Evolutionary conservation across 2,888 invertebrate genomes (phyloP).

Genomic region (Apoda limacodes): DNA sequence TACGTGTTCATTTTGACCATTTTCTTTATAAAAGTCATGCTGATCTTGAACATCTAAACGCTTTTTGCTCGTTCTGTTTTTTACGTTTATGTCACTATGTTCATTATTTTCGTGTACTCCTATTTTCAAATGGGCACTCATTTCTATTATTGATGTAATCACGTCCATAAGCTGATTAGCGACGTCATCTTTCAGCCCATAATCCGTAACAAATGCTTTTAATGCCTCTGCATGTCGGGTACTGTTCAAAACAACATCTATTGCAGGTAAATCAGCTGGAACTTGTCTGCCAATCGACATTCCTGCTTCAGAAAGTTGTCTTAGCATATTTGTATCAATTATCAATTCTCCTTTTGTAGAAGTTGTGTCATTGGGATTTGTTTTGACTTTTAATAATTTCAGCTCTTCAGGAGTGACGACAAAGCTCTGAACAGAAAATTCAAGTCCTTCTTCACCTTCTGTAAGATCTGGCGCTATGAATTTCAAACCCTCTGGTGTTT

Average conservation of each 20-base stretch:
- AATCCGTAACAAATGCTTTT: conserved; percentile 60
- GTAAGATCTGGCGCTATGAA: conserved; percentile 77
- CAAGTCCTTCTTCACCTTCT: conserved; percentile 74
- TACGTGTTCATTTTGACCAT: conserved; percentile 56
- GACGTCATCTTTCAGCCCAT: conserved; percentile 62
- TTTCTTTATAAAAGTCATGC: conserved; percentile 26
- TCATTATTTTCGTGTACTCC: conserved; percentile 44
- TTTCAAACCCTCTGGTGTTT: conserved; percentile 77
- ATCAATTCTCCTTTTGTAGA: conserved; percentile 71
- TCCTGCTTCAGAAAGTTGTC: conserved; percentile 76
- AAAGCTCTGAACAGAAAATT: conserved; percentile 79
- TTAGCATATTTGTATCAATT: conserved; percentile 74
- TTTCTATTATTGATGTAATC: conserved; percentile 61
- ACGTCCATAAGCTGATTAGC: conserved; percentile 64
- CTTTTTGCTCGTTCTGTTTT: conserved; percentile 43
- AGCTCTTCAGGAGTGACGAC: conserved; percentile 64
- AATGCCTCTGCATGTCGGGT: conserved; percentile 60
- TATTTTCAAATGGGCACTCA: conserved; percentile 58
- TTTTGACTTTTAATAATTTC: conserved; percentile 59
- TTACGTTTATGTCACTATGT: conserved; percentile 29
- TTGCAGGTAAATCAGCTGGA: conserved; percentile 70
- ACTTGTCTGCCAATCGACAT: conserved; percentile 76
- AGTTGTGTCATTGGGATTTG: conserved; percentile 60
- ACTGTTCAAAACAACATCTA: conserved; percentile 67
- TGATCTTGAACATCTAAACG: conserved; percentile 30